A percentile compares a stretch with the other conserved stretches of the same genome.
phyloP scores from a whole-genome alignment of 2,113 vertebrate species.

The Anarhynchus alexandrinus region DNA sequence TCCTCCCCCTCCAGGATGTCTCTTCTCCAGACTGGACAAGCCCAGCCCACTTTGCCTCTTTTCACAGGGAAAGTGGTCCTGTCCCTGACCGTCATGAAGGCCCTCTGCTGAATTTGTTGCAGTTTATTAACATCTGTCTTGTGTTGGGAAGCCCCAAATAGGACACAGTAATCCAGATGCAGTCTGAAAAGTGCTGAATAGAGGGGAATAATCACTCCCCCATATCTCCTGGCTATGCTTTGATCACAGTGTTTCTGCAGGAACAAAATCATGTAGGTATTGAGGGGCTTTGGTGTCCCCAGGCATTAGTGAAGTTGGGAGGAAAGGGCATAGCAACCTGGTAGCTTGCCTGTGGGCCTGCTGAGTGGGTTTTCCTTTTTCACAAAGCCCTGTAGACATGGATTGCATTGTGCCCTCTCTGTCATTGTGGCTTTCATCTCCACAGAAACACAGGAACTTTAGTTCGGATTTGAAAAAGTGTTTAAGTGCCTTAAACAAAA shows the following conservation, averaged over 20 bases:
- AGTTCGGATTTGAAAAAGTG: background rate
- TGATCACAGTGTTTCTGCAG: background rate
- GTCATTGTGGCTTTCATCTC: background rate
- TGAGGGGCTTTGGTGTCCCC: background rate
- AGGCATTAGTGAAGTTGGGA: background rate
- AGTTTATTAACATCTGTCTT: background rate
- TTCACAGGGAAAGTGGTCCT: background rate
- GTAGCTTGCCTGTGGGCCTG: background rate
- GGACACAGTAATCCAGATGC: background rate
- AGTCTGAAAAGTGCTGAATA: background rate
- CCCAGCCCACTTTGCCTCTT: no score
- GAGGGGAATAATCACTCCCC: background rate
- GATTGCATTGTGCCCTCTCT: background rate
- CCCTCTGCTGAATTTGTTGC: background rate
- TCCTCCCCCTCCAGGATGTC: no score
- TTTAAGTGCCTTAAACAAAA: background rate
- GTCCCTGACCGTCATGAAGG: background rate
- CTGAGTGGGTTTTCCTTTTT: background rate
- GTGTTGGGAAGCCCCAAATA: background rate
- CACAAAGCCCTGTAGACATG: background rate
- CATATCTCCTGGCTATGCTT: background rate
- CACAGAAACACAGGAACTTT: background rate
- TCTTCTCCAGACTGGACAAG: no score
- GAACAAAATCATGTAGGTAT: background rate
- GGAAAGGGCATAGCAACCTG: background rate